A percentile compares a stretch with the other conserved stretches of the same genome.
These are phyloP conservation scores for Styela clava DNA, from an alignment of 23 tunicate genomes.

Conservation along the genomic window DNA sequence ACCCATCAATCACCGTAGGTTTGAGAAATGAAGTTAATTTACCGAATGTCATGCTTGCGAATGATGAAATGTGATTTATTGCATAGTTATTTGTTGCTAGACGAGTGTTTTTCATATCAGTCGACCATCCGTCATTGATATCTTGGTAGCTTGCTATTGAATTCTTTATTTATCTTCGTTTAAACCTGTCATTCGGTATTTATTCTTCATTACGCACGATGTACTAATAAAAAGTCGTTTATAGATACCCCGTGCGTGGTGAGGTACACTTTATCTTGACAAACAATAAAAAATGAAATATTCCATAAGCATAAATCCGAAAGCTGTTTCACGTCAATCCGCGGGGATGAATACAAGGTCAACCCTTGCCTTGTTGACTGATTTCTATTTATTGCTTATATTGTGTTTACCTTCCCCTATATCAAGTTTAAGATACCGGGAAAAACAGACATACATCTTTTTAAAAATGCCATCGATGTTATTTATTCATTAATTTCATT, in stretches of 20 bases:
- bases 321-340: neutral
- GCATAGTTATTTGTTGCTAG: neutral
- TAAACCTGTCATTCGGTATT: neutral
- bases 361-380: neutral
- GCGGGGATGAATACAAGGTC: neutral
- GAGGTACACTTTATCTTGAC: neutral
- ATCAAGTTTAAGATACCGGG: neutral
- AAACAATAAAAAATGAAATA: neutral
- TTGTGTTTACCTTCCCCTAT: neutral
- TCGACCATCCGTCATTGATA: neutral
- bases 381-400: too few species aligned
- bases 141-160: neutral
- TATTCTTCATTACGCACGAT: neutral
- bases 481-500: neutral
- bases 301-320: neutral
- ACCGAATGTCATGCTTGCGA: constrained; percentile 7
- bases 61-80: neutral
- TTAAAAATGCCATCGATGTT: neutral
- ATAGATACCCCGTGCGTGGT: neutral
- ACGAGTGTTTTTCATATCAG: neutral
- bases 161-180: neutral
- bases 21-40: constrained; percentile 8
- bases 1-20: constrained; percentile 13
- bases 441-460: neutral
- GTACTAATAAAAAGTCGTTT: neutral